Evolutionary conservation across 2,113 vertebrate genomes (phyloP).

Genomic region (Triplophysa rosa): DNA sequence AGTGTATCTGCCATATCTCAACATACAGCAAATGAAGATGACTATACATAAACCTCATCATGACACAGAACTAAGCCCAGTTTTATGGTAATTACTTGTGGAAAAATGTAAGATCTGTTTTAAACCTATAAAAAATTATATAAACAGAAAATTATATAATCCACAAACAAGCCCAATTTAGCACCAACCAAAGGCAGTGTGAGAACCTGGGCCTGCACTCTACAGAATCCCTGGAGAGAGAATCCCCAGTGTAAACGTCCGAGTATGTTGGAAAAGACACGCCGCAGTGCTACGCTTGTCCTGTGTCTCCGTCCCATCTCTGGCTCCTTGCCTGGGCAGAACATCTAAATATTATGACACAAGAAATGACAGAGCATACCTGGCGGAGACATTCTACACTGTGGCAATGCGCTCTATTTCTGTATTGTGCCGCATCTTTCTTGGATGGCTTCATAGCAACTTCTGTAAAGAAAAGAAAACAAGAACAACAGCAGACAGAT

Average conservation of each 20-base stretch:
- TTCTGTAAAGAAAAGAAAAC: too few species aligned
- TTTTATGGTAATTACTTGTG: not conserved
- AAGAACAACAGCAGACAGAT: too few species aligned
- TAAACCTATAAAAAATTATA: not conserved
- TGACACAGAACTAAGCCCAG: not conserved
- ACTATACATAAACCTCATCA: not conserved
- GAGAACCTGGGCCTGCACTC: not conserved
- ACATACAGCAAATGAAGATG: not conserved
- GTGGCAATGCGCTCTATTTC: slow-evolving; percentile 63
- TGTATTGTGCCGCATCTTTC: slow-evolving; percentile 35
- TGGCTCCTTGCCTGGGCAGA: slow-evolving; percentile 65
- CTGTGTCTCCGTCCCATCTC: slow-evolving; percentile 31
- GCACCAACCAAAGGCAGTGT: not conserved
- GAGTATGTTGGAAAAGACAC: slow-evolving; percentile 49
- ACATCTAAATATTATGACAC: slow-evolving; percentile 78
- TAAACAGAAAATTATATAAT: not conserved
- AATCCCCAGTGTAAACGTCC: slow-evolving; percentile 63
- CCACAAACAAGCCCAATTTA: too few species aligned
- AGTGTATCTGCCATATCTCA: too few species aligned
- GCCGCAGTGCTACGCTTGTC: not conserved
- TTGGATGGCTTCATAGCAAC: too few species aligned
- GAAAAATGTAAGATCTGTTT: not conserved
- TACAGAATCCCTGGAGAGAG: slow-evolving; percentile 37
- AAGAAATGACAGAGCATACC: slow-evolving; percentile 69
- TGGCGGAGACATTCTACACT: slow-evolving; percentile 61